Base-by-base conservation (phyloP, 2,888 invertebrate species). In the Tetranychus truncatus region DNA sequence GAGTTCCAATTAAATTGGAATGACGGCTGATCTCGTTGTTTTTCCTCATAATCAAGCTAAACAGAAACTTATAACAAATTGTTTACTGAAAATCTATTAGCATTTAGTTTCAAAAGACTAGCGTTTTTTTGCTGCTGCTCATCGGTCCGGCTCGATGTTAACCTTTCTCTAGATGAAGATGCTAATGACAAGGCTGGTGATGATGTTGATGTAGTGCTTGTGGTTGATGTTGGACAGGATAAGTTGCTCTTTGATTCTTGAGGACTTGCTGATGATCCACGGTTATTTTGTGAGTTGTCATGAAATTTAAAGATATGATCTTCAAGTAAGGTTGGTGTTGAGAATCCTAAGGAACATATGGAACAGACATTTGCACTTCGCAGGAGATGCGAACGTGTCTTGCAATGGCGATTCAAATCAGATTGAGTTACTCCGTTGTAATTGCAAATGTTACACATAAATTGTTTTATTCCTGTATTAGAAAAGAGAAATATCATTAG, bases 391-490 rank as follows among this genome's bases (percentile, higher is more conserved):
- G 83, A 82, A 79, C 83, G 82, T 8, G 83, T 83, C 78, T 83
- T 84, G 79, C 81, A 82, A 80, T 84, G 84, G n/a, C 84, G 81
- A 79, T 84, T 84, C 55, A 84, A 80, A 79, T 84, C 84, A 2
- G 83, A 83, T 79, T 84, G 84, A 0, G 84, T 84, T 71, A 84
- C 84, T 46, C 84, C 83, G 78, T 83, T 83, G 79, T 84, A 84
- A 80, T 83, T 83, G 78, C 84, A 84, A 71, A 83, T 79, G 74
- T 81, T 81, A 78, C 84, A 84, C 78, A 83, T 82, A 79, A 82
- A 84, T 77, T 83, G 82, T 44, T 83, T 82, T 75, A 84, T 84
- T 76, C 84, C 84, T 83, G 79, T 34, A 74, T 45, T 5, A 20
- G 18, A 21, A 15, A 15, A 69, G 9, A 55, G 9, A 73, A 18